Base-by-base conservation (phyloP, 2,797 vertebrate genomes). In the Pangasius macronema region DNA sequence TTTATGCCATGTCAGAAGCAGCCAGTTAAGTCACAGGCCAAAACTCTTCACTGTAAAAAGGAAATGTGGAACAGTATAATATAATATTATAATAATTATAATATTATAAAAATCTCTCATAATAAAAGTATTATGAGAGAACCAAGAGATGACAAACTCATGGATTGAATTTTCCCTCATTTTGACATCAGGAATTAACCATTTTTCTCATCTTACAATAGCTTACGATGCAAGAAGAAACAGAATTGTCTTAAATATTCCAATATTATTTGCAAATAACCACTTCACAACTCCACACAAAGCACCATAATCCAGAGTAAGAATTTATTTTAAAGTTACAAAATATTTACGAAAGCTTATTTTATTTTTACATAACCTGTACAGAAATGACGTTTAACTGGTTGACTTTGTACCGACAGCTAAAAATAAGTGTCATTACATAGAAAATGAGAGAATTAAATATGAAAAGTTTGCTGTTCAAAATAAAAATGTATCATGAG, bases 381-480 rank as follows among this genome's bases (percentile, higher is more conserved):
- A 99, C 98, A 99, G 95, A 96, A 95, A 96, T 96, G 95, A 96
- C 96, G 96, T 97, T 97, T 96, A 96, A 97, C 97, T 98, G 97
- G 97, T 97, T 98, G 97, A 98, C 97, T 97, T 97, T 97, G 96
- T 96, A 96, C 97, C 96, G 97, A 95, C 95, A 97, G 94, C 97
- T 98, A 98, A 97, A 96, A 97, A 97, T 96, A 96, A 96, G 94
- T 96, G 94, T 95, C 96, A 98, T 99, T 98, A 99, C 98, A 99
- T 98, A 99, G 93, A 98, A 98, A 97, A 97, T 95, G 90, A 92
- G 92, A 96, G 95, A 95, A 96, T 97, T 97, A 97, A 97, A 97
- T 93, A 93, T 94, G 94, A 94, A 94, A 92, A 89, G 96, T 95
- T 95, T 97, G 95, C 96, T 95, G 96, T 97, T 97, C 96, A 97